These are phyloP conservation scores for Drosophila quadrilineata DNA, from an alignment of 1,140 invertebrate genomes.

Conservation along the genomic window DNA sequence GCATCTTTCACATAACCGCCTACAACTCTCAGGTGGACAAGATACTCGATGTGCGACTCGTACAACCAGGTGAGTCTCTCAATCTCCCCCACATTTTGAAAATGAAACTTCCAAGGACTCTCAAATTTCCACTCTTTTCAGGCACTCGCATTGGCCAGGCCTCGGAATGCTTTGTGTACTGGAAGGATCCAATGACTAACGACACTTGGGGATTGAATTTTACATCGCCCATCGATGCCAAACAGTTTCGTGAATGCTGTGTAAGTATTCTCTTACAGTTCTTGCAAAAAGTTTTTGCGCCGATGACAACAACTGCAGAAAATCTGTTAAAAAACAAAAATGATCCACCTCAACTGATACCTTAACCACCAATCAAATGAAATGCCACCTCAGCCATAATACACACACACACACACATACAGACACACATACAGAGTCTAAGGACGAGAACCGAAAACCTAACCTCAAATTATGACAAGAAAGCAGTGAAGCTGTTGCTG, in stretches of 20 bases:
- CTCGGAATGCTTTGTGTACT: slow-evolving; percentile 99
- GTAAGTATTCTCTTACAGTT: slow-evolving; percentile 88
- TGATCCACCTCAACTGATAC: slow-evolving; percentile 59
- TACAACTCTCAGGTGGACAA: slow-evolving; percentile 99
- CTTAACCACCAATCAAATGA: slow-evolving; percentile 50
- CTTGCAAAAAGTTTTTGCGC: slow-evolving; percentile 50
- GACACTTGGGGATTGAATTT: slow-evolving; percentile 99
- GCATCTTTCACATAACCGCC: slow-evolving; percentile 98
- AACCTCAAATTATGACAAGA: slow-evolving; percentile 18
- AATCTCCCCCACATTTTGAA: background rate
- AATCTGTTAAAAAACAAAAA: no score
- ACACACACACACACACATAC: slow-evolving; percentile 4
- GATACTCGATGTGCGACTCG: slow-evolving; percentile 97
- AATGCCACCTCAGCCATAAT: slow-evolving; percentile 42
- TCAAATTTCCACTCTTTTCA: slow-evolving; percentile 81
- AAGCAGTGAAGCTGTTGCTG: background rate
- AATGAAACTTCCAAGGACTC: background rate
- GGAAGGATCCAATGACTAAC: slow-evolving; percentile 97
- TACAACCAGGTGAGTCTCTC: slow-evolving; percentile 92
- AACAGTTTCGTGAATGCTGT: slow-evolving; percentile 98
- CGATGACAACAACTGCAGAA: slow-evolving; percentile 44
- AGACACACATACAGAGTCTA: slow-evolving; percentile 1
- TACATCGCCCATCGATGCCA: slow-evolving; percentile 97
- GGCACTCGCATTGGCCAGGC: slow-evolving; percentile 98
- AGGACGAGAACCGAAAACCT: background rate